phyloP scores from a whole-genome alignment of 92 coral and sea anemone genomes.

The Hydrozoanthus gracilis region DNA sequence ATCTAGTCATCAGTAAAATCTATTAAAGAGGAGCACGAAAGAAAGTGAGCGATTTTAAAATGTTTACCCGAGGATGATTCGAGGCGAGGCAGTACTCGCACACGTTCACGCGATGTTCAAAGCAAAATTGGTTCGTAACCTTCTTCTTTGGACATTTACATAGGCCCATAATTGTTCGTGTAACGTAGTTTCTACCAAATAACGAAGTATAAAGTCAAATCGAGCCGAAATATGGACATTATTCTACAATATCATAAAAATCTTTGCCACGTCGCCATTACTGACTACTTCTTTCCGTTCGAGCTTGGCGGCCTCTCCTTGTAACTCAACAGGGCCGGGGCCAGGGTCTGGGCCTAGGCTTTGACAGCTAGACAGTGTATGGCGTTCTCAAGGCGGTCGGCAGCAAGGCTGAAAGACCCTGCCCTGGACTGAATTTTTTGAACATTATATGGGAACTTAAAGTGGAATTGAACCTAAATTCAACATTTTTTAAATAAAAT shows the following conservation, averaged over 20 bases:
- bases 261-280: constrained; percentile 93
- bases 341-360: too few relatives aligned
- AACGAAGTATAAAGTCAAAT: background rate
- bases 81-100: constrained; percentile 97
- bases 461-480: too few relatives aligned
- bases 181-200: background rate
- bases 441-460: too few relatives aligned
- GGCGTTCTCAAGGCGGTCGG: too few relatives aligned
- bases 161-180: constrained; percentile 76
- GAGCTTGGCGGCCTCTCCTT: constrained; percentile 31
- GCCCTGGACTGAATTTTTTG: too few relatives aligned
- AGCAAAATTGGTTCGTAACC: constrained; percentile 98
- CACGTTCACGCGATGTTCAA: constrained; percentile 99
- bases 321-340: too few relatives aligned
- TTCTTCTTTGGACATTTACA: constrained; percentile 99
- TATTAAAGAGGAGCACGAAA: background rate
- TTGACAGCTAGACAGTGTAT: too few relatives aligned
- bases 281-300: constrained; percentile 20
- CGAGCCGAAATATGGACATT: background rate
- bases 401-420: too few relatives aligned
- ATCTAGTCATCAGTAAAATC: background rate
- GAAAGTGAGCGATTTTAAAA: background rate
- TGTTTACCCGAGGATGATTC: constrained; percentile 80
- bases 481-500: too few relatives aligned
- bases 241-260: background rate